Conservation (phyloP, 2,797 vertebrate genomes). For the Cuculus canorus region DNA sequence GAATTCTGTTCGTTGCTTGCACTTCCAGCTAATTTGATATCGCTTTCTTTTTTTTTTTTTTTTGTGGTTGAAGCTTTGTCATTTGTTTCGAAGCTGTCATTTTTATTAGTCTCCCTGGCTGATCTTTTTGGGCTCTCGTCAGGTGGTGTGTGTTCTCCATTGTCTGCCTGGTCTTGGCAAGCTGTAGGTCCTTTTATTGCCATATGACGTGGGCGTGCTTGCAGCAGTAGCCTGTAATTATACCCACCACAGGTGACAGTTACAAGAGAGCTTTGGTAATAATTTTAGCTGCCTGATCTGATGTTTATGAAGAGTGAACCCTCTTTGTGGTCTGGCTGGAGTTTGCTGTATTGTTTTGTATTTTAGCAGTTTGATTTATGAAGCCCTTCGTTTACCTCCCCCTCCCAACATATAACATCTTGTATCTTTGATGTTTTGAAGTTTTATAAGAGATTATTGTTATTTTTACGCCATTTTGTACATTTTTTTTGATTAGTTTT, state of each 20-base stretch:
- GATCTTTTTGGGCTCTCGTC: conserved; percentile 84
- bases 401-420: not conserved
- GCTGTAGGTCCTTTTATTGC: conserved; percentile 79
- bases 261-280: conserved; percentile 77
- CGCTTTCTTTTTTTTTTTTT: not conserved
- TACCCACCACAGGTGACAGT: conserved; percentile 87
- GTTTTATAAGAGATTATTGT: not conserved
- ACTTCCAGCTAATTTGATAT: conserved; percentile 61
- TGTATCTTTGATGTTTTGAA: conserved; percentile 6
- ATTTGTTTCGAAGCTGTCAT: conserved; percentile 77
- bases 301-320: conserved; percentile 78
- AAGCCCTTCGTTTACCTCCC: not conserved
- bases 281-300: conserved; percentile 79
- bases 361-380: conserved; percentile 68
- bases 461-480: not conserved
- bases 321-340: conserved; percentile 72
- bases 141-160: conserved; percentile 77
- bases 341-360: conserved; percentile 44
- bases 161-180: conserved; percentile 78
- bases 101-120: conserved; percentile 85
- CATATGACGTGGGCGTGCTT: conserved; percentile 81
- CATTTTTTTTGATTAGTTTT: not conserved
- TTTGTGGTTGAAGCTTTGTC: conserved; percentile 50
- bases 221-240: conserved; percentile 88
- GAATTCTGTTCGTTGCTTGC: not conserved